Conservation (phyloP, 2,113 vertebrate genomes). For the Heteronetta atricapilla region DNA sequence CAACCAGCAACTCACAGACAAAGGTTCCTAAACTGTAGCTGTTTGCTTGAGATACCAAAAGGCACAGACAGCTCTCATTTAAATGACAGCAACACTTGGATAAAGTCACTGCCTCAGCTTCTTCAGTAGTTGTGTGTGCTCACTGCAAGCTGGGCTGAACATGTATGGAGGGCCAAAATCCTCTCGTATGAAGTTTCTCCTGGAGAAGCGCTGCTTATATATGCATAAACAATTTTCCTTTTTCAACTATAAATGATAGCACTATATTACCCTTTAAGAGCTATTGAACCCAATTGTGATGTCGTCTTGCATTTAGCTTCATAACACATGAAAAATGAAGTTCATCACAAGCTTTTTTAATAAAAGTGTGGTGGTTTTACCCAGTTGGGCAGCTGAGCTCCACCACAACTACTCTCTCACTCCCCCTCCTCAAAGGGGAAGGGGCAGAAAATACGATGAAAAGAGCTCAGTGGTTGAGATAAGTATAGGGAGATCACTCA, state of each 20-base stretch:
- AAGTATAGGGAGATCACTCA: too few species aligned
- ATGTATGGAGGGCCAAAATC: background rate
- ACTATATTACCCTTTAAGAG: rapidly evolving
- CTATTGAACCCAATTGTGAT: background rate
- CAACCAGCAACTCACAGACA: background rate
- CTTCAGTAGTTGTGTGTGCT: background rate
- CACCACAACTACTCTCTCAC: too few species aligned
- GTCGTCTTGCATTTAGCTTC: background rate
- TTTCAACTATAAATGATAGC: background rate
- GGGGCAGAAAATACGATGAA: too few species aligned
- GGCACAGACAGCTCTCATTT: background rate
- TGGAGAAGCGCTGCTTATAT: background rate
- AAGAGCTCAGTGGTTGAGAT: too few species aligned
- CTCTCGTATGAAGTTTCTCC: background rate
- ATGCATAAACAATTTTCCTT: background rate
- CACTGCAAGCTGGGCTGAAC: background rate
- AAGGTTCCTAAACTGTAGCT: background rate
- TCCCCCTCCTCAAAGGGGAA: too few species aligned
- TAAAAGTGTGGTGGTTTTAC: too few species aligned
- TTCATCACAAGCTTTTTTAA: background rate
- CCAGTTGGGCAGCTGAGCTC: too few species aligned
- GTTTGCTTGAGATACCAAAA: background rate
- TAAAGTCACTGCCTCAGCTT: background rate
- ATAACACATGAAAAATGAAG: background rate
- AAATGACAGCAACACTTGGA: background rate